Percentiles rank a stretch among this genome's conserved stretches.
These are phyloP conservation scores for Phlogophora meticulosa DNA, from an alignment of 2,888 invertebrate genomes.

Conservation along the genomic window DNA sequence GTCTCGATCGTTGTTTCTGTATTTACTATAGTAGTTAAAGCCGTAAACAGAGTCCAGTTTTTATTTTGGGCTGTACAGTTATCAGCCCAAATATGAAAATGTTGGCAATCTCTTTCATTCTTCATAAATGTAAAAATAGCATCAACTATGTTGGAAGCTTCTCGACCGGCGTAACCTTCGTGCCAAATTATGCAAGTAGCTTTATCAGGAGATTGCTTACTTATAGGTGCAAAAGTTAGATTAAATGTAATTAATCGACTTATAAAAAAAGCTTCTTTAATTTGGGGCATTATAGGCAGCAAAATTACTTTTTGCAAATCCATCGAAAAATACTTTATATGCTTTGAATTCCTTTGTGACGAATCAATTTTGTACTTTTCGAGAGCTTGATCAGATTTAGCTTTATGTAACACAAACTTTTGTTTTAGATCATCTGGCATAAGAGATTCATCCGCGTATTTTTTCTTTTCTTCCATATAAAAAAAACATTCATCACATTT, in stretches of 20 bases:
- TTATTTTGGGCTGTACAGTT: too few relatives aligned
- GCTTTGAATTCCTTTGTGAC: slow-evolving; percentile 34
- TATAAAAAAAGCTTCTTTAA: slow-evolving; percentile 51
- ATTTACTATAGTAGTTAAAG: too few relatives aligned
- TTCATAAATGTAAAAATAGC: too few relatives aligned
- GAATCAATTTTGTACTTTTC: slow-evolving; percentile 44
- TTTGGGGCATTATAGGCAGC: slow-evolving; percentile 36
- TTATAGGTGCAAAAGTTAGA: slow-evolving; percentile 49
- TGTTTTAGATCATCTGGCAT: slow-evolving; percentile 19
- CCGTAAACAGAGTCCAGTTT: too few relatives aligned
- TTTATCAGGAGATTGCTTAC: slow-evolving; percentile 39
- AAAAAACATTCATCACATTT: neutral
- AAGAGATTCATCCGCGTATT: slow-evolving; percentile 25
- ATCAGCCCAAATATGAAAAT: too few relatives aligned
- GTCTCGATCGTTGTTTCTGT: too few relatives aligned
- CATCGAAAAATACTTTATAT: slow-evolving; percentile 33
- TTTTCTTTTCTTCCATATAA: slow-evolving; percentile 20
- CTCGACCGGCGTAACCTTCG: slow-evolving; percentile 42
- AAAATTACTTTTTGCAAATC: too few relatives aligned
- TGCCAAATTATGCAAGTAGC: slow-evolving; percentile 47
- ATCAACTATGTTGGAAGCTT: too few relatives aligned
- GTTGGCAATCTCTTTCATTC: too few relatives aligned
- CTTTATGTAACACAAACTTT: slow-evolving; percentile 20
- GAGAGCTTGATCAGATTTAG: slow-evolving; percentile 36
- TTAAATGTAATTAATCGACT: slow-evolving; percentile 46